phyloP scores from a whole-genome alignment of 2,888 invertebrate species.

The Sceliomorpha sp. region DNA sequence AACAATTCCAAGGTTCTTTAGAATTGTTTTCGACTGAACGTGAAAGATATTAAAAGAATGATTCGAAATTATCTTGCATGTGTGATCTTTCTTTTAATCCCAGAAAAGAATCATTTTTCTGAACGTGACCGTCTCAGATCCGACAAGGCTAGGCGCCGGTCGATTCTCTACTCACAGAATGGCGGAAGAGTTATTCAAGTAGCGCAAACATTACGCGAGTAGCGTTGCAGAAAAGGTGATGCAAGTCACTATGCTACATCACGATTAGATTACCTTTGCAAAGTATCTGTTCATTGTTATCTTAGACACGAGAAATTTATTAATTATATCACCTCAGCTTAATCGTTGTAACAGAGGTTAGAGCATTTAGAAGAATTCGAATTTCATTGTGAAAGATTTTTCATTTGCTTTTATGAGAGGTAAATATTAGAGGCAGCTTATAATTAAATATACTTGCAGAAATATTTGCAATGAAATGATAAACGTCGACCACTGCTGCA shows the following conservation, averaged over 20 bases:
- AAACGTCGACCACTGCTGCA: constrained; percentile 22
- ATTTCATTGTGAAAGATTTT: no score
- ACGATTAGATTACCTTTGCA: constrained; percentile 26
- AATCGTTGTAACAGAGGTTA: constrained; percentile 25
- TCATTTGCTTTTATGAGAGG: no score
- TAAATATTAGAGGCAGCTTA: no score
- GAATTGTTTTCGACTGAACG: no score
- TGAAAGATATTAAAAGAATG: no score
- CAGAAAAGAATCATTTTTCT: constrained; percentile 40
- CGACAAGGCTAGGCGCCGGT: constrained; percentile 45
- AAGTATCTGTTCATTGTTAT: constrained; percentile 29
- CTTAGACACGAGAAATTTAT: constrained; percentile 33
- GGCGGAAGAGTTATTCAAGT: constrained; percentile 48
- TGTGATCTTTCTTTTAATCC: constrained; percentile 46
- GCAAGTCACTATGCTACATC: constrained; percentile 47
- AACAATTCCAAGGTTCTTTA: no score
- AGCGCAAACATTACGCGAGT: constrained; percentile 47
- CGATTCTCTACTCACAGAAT: constrained; percentile 48
- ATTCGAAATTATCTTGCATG: constrained; percentile 38
- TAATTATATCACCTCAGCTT: constrained; percentile 50
- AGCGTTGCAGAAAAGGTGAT: constrained; percentile 38
- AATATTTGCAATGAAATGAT: no score
- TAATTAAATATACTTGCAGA: no score
- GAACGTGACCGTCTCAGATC: constrained; percentile 45
- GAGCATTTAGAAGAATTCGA: constrained; percentile 15